Base-by-base conservation (phyloP, 1,140 invertebrate species). In the Temnothorax nylanderi region DNA sequence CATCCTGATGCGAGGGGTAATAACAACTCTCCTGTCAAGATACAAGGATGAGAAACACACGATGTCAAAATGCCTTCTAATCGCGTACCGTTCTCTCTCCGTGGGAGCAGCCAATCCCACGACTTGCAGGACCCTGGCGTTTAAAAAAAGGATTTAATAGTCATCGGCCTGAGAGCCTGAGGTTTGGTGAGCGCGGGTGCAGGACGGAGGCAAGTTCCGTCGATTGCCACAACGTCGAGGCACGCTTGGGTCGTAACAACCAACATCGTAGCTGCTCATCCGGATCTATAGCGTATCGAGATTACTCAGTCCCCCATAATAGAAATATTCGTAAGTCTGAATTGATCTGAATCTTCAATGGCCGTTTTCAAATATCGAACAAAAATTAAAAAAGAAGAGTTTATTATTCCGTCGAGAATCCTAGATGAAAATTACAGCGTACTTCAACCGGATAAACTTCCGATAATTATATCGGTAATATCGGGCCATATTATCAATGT, bases 41-140 rank as follows among this genome's bases (percentile, higher is more conserved):
- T 62, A 21, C 10, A 44, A 64, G 54, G 77, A 72, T 82, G 65
- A 80, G 75, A 54, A 80, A 41, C 58, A 65, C 62, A 62, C 77
- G 41, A 51, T 32, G 75, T 62, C 71, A 86, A 86, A 90, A 76
- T 82, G 41, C 76, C 87, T 86, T 82, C 87, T 90, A 90, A 90
- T 90, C 74, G 62, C 58, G 16, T 78, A 47, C 74, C 82, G 82
- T 78, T 85, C 75, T 78, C 69, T 84, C 69, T 49, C 41, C 41
- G 26, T 74, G 54, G 44, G 41, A 56, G 65, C 58, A 21, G 0
- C 49, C 64, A 71, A 44, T 81, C 78, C 81, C 81, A 85, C 81
- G 81, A 51, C 81, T 85, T 41, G 11, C 49, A 41, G 21, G 32
- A 49, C 26, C 37, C 13, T 49, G 26, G 26, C n/a, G 21, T 49